phyloP scores from a whole-genome alignment of 2,888 invertebrate genomes.

The Pinctada fucata region DNA sequence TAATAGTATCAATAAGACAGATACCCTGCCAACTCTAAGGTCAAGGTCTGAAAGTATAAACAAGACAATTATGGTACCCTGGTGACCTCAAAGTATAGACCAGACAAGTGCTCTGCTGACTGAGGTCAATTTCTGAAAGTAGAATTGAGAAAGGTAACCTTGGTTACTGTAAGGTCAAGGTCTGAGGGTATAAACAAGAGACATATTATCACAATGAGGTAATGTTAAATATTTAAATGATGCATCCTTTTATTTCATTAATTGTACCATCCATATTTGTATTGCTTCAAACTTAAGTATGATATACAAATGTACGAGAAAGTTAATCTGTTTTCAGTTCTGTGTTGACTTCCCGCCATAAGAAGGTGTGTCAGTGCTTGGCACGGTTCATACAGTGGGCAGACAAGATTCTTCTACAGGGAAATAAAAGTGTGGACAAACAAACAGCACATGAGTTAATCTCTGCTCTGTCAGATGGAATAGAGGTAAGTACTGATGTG shows the following conservation, averaged over 20 bases:
- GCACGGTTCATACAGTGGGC: slow-evolving; percentile 92
- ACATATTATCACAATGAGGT: neutral
- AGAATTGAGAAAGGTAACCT: neutral
- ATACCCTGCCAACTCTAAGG: neutral
- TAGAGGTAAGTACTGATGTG: slow-evolving; percentile 79
- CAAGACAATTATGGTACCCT: too few relatives aligned
- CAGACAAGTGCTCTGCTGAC: too few relatives aligned
- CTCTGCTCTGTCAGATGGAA: slow-evolving; percentile 85
- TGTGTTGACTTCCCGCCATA: slow-evolving; percentile 86
- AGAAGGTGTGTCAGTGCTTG: slow-evolving; percentile 90
- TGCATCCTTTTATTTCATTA: too few relatives aligned
- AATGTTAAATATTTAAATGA: too few relatives aligned
- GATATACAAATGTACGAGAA: too few relatives aligned
- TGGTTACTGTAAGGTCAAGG: neutral
- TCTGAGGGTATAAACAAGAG: neutral
- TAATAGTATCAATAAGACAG: neutral
- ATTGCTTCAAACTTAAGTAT: too few relatives aligned
- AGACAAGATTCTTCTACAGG: slow-evolving; percentile 88
- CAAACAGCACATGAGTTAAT: slow-evolving; percentile 79
- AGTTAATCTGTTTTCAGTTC: slow-evolving; percentile 79
- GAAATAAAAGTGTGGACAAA: slow-evolving; percentile 58
- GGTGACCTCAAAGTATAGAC: too few relatives aligned
- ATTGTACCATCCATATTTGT: too few relatives aligned
- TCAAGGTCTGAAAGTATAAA: neutral
- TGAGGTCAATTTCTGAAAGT: neutral